Base-by-base conservation (phyloP, 2,797 vertebrate species). In the Sphenodon punctatus region DNA sequence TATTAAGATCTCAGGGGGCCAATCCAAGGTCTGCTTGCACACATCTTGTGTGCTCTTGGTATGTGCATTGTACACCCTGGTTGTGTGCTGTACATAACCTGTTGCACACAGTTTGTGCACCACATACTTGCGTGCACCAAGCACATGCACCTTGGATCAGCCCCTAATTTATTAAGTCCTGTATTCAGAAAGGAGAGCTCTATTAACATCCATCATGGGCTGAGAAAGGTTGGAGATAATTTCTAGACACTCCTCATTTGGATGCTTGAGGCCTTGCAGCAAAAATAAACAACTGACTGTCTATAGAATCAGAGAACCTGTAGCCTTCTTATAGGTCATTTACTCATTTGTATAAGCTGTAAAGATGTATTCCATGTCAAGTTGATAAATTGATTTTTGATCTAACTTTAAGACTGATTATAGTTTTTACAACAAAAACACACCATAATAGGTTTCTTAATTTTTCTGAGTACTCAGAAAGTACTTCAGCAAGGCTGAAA, bases 401-500 rank as follows among this genome's bases (percentile, higher is more conserved):
- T 22, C 53, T 46, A 23, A 19, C 70, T 38, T 66, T 3, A 80
- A 69, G 8, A 6, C 5, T 36, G 72, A 27, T 3, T 32, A n/a
- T 25, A 75, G 63, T 14, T 75, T 66, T 70, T 15, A 2, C 5
- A 22, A 66, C 12, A 58, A 25, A 25, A 36, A 46, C 3, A 16
- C 60, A 73, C 56, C 7, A 45, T 7, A n/a, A n/a, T n/a, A n/a
- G n/a, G 67, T 32, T 48, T 2, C 15, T 67, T 56, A 74, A 49
- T 63, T 77, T 82, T 46, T 8, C 51, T 7, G 0, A 0, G 56
- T 46, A 25, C 15, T 46, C 43, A 30, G n/a, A n/a, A n/a, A n/a
- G 4, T 42, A 70, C 1, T 71, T 5, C 70, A 22, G 19, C 19
- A 17, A 85, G 78, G 19, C 15, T 23, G 66, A 82, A 78, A 80